Base-by-base conservation (phyloP, 2,113 vertebrate species). In the Hemichromis elongatus region DNA sequence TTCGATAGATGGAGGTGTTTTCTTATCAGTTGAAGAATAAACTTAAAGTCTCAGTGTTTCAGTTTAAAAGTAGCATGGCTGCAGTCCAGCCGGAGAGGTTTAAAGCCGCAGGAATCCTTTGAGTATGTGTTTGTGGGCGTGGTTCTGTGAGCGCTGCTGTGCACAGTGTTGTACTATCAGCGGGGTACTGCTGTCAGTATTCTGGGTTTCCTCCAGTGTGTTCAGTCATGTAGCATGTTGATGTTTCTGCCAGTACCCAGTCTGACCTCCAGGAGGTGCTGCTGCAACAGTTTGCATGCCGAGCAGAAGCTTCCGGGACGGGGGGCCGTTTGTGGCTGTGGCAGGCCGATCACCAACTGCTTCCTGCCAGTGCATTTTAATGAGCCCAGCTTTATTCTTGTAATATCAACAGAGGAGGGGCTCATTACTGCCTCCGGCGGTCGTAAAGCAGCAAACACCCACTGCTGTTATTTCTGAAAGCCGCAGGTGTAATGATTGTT, bases 211-310 rank as follows among this genome's bases (percentile, higher is more conserved):
- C 91, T 80, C 40, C 81, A 87, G 89, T 90, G 56, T 79, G 11
- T 85, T 66, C 81, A 84, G 90, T 93, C 90, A 92, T 89, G 90
- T 93, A 91, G 91, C 93, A 95, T 93, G 93, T 89, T 80, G 86
- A 86, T 89, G 86, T 92, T 90, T 86, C 53, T 80, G 83, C 90
- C 87, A 85, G 90, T 89, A 78, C 89, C 86, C 81, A 75, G 73
- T 87, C 85, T 81, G 92, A 79, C 77, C 91, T 92, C 83, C 68
- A 80, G 88, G 89, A 81, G 89, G 81, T 35, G 91, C 92, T 30
- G 90, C 92, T 85, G 88, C 28, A 6, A 86, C 90, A 75, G 83
- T 92, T 86, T 89, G 91, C 90, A 91, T 92, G 89, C 85, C 40
- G 11, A 86, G 82, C 84, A 79, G 89, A 89, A 83, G 84, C 80